Conservation (phyloP, 2,113 vertebrate species). For the Propithecus coquereli region DNA sequence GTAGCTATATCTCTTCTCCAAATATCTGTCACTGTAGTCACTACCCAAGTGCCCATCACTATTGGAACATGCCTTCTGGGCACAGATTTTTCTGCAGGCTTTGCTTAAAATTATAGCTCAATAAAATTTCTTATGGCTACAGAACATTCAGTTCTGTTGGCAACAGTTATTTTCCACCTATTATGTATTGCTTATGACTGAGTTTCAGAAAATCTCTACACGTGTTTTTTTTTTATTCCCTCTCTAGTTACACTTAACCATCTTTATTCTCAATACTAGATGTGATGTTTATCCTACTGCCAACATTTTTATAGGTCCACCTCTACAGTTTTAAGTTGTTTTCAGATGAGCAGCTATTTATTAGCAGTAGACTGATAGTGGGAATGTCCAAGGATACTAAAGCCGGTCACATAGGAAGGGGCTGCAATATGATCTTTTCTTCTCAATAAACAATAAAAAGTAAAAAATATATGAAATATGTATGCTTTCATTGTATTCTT, state of each 20-base stretch:
- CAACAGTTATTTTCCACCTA: not conserved
- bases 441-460: not conserved
- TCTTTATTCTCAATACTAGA: not conserved
- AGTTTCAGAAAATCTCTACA: not conserved
- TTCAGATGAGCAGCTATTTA: not conserved
- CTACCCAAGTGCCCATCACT: not conserved
- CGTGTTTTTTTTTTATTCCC: not conserved
- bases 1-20: not conserved
- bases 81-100: conserved; percentile 6
- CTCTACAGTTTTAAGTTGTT: not conserved
- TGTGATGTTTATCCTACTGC: not conserved
- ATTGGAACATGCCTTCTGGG: not conserved
- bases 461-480: not conserved
- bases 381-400: not conserved
- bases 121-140: conserved; percentile 2
- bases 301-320: not conserved
- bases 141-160: conserved; percentile 19
- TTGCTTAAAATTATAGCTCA: conserved; percentile 33
- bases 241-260: not conserved
- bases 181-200: not conserved
- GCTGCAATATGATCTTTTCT: not conserved
- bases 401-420: not conserved
- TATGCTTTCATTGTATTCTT: not conserved
- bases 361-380: not conserved
- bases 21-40: not conserved